Base-by-base conservation (phyloP, 2,888 invertebrate species). In the Calliopum simillimum region DNA sequence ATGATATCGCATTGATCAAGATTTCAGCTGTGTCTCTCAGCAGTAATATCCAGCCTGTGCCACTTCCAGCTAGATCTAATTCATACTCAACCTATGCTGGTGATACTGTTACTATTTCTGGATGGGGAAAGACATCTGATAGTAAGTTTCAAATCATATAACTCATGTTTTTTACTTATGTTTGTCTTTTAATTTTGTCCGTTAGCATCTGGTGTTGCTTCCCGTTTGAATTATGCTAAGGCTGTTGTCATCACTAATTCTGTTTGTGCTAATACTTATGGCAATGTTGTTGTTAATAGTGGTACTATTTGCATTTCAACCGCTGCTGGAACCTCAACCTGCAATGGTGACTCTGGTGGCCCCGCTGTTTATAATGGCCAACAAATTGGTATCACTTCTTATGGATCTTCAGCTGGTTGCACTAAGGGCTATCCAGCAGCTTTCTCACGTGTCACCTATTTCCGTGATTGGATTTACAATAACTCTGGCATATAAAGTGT, bases 341-440 rank as follows among this genome's bases (percentile, higher is more conserved):
- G 83, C 76, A 76, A 74, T n/a, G 83, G 85, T 14, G 84, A 85
- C 71, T 84, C 82, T 14, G 85, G 85, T 23, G 84, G 82, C 69
- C 83, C 84, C 66, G 74, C 85, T 75, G 79, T 77, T 8, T 69
- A 76, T 46, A 21, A 12, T 4, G 8, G 21, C 2, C 19, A 69
- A n/a, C 76, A 79, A 33, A 58, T 83, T 67, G 84, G 84, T 71
- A 74, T 83, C 43, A 79, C 80, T 33, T 82, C 82, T 0, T 82
- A 79, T 33, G 82, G 78, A 16, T 55, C 77, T n/a, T 0, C 46
- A 16, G 43, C 67, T 14, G 78, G 80, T 23, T 81, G 81, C 47
- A 73, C 74, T 14, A 73, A 72, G 59, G 80, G 79, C 5, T 68
- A 67, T 4, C 78, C 81, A 14, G 74, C 76, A 75, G 81, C 76